Evolutionary conservation across 2,797 vertebrate species (phyloP).

Genomic region (Enteromius radiatus): DNA sequence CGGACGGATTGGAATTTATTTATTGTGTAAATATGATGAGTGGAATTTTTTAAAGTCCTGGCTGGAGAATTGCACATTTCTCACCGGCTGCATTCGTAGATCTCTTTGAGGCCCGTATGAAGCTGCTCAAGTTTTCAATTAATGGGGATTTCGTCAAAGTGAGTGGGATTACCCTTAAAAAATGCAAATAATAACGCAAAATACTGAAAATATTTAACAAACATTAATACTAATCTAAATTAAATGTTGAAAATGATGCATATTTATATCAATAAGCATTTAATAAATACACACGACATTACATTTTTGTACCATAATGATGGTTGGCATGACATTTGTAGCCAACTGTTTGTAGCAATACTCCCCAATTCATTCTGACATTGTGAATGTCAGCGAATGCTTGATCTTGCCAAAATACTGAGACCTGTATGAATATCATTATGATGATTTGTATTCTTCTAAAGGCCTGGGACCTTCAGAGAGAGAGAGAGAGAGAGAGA

Average conservation of each 20-base stretch:
- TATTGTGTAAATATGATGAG: slow-evolving; percentile 91
- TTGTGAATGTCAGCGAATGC: slow-evolving; percentile 39
- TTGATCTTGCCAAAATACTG: slow-evolving; percentile 66
- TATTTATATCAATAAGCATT: not conserved
- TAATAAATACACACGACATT: not conserved
- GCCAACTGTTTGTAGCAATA: slow-evolving; percentile 52
- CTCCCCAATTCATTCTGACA: slow-evolving; percentile 28
- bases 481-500: slow-evolving; percentile 25
- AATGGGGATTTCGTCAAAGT: slow-evolving; percentile 79
- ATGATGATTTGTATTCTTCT: slow-evolving; percentile 41
- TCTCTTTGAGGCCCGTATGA: not conserved
- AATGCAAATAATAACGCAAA: not conserved
- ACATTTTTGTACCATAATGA: slow-evolving; percentile 4
- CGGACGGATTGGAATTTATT: slow-evolving; percentile 85
- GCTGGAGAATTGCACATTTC: slow-evolving; percentile 40
- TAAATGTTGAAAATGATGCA: not conserved
- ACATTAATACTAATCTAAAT: not conserved
- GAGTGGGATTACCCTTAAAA: not conserved
- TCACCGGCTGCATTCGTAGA: not conserved
- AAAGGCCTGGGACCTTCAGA: slow-evolving; percentile 29
- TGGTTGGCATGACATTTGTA: slow-evolving; percentile 54
- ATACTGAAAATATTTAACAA: slow-evolving; percentile 5
- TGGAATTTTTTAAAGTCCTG: slow-evolving; percentile 78
- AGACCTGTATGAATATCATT: slow-evolving; percentile 42
- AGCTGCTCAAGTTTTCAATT: slow-evolving; percentile 87